Percentiles rank a stretch among this genome's conserved stretches.
These are phyloP conservation scores for Caenorhabditis panamensis DNA, from an alignment of 2,888 invertebrate genomes.

Conservation along the genomic window DNA sequence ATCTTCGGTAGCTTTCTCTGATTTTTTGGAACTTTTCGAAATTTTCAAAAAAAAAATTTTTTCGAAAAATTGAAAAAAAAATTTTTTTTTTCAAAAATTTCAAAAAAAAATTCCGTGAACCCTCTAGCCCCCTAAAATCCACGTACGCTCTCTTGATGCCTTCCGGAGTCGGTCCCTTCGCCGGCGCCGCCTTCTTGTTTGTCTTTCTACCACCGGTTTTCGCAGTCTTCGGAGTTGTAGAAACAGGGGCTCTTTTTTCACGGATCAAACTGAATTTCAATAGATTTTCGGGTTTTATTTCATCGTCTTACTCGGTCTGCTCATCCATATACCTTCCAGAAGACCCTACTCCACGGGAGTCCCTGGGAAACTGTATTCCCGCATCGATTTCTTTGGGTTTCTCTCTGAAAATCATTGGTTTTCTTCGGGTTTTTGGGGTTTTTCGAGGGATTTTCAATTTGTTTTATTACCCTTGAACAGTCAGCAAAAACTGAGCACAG, in stretches of 20 bases:
- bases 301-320: slow-evolving; percentile 14
- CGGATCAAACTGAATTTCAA: slow-evolving; percentile 31
- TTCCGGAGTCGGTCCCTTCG: background rate
- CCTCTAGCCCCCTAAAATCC: too few species aligned
- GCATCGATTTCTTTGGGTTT: background rate
- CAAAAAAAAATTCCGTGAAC: too few species aligned
- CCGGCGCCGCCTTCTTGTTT: background rate
- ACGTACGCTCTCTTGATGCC: slow-evolving; percentile 21
- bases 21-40: too few species aligned
- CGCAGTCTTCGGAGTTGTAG: background rate
- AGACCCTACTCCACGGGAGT: slow-evolving; percentile 11
- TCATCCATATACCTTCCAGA: slow-evolving; percentile 21
- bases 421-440: too few species aligned
- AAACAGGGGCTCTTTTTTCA: slow-evolving; percentile 20
- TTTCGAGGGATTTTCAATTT: background rate
- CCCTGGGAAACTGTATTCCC: background rate
- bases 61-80: too few species aligned
- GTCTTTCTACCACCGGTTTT: background rate
- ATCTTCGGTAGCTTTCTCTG: too few species aligned
- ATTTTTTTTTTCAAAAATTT: too few species aligned
- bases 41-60: too few species aligned
- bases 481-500: slow-evolving; percentile 22
- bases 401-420: slow-evolving; percentile 9
- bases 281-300: background rate
- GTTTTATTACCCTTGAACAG: slow-evolving; percentile 20